phyloP scores from a whole-genome alignment of 2,113 vertebrate species.

The Engystomops pustulosus region DNA sequence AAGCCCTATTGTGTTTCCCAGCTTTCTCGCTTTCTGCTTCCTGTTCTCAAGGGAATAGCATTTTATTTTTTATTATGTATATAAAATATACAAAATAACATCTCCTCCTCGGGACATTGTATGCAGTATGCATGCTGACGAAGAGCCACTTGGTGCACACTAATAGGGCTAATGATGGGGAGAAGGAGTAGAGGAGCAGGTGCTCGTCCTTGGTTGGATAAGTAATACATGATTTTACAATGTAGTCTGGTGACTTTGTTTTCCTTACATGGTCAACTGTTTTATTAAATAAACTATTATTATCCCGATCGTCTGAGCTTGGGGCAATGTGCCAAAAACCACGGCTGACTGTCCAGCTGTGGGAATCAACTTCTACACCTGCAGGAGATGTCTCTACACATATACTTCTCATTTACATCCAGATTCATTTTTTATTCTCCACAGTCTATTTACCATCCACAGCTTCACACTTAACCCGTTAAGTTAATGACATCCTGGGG shows the following conservation, averaged over 20 bases:
- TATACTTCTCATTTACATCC: no score
- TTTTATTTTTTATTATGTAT: no score
- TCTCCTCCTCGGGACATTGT: background rate
- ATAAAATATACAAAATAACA: no score
- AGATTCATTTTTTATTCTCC: no score
- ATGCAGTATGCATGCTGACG: background rate
- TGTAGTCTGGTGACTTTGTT: background rate
- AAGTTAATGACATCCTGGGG: no score
- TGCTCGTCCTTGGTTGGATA: background rate
- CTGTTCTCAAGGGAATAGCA: no score
- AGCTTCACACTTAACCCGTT: no score
- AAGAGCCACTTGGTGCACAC: background rate
- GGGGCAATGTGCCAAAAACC: background rate
- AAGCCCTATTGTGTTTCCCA: no score
- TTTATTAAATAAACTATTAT: background rate
- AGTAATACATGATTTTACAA: background rate
- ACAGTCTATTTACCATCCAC: no score
- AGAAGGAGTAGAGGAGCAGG: background rate
- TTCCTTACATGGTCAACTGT: background rate
- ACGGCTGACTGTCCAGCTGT: background rate
- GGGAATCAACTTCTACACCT: background rate
- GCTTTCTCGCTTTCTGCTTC: no score
- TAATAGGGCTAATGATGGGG: background rate
- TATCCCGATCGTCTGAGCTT: background rate
- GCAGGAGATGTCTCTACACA: background rate